Percentiles rank a stretch among this genome's conserved stretches.
These are phyloP conservation scores for Hermaeophaga mercurialis DNA, from an alignment of 2,888 invertebrate genomes.

Conservation along the genomic window DNA sequence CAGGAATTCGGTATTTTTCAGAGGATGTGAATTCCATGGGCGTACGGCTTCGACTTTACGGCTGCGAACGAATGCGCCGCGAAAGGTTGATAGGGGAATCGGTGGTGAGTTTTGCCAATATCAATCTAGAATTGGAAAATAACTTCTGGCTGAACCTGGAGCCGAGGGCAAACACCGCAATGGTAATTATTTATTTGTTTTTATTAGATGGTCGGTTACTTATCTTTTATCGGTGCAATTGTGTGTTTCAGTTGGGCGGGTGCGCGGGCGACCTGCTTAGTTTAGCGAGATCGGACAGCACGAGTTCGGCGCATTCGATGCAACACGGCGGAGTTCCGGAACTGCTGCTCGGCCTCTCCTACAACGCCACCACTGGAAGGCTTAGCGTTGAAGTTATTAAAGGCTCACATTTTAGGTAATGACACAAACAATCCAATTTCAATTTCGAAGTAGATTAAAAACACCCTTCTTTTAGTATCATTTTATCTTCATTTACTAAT, in stretches of 20 bases:
- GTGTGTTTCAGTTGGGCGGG: constrained; percentile 58
- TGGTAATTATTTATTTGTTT: constrained; percentile 46
- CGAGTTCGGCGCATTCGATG: constrained; percentile 91
- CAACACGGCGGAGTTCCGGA: constrained; percentile 90
- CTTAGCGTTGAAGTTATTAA: constrained; percentile 89
- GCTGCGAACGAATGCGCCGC: constrained; percentile 90
- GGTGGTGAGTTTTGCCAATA: constrained; percentile 85
- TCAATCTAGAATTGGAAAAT: constrained; percentile 89
- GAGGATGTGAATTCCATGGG: constrained; percentile 95
- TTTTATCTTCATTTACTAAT: no score
- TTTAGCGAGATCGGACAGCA: constrained; percentile 89
- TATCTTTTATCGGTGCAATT: constrained; percentile 12
- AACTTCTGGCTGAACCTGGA: constrained; percentile 88
- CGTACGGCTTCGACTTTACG: constrained; percentile 86
- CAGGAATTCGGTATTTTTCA: constrained; percentile 47
- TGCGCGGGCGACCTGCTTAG: constrained; percentile 70
- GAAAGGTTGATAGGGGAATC: constrained; percentile 92
- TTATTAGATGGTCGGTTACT: background rate
- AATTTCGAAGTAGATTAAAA: no score
- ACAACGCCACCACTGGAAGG: constrained; percentile 92
- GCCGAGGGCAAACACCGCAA: constrained; percentile 66
- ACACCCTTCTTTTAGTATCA: no score
- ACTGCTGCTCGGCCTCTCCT: constrained; percentile 85
- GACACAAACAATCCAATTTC: no score
- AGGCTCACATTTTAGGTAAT: constrained; percentile 73